These are phyloP conservation scores for Caenorhabditis doughertyi DNA, from an alignment of 2,888 invertebrate species.

Conservation along the genomic window DNA sequence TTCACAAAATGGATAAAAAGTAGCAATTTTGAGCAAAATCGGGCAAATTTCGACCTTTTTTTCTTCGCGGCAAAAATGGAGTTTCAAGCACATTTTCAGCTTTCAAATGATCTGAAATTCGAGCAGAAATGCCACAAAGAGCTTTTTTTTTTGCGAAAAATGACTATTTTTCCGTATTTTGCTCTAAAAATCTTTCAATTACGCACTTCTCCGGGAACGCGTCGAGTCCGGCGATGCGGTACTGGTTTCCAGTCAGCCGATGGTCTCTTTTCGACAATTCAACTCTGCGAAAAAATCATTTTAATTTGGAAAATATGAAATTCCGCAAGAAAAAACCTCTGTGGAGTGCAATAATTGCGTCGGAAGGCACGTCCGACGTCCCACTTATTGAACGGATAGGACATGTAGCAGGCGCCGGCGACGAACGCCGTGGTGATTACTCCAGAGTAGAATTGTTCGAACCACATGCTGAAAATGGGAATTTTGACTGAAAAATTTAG, in stretches of 20 bases:
- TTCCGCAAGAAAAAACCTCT: conserved; percentile 62
- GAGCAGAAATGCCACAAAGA: no score
- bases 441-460: conserved; percentile 80
- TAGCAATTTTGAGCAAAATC: no score
- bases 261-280: conserved; percentile 77
- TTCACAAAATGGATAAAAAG: no score
- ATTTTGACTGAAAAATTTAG: background rate
- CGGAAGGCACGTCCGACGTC: conserved; percentile 76
- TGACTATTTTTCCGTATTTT: background rate
- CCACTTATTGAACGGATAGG: conserved; percentile 78
- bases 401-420: conserved; percentile 78
- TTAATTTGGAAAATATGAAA: conserved; percentile 10
- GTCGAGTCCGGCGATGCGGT: conserved; percentile 75
- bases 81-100: no score
- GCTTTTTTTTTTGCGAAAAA: no score
- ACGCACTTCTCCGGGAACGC: conserved; percentile 72
- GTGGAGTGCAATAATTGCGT: conserved; percentile 71
- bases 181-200: background rate
- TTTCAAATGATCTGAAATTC: no score
- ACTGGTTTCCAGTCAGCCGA: conserved; percentile 79
- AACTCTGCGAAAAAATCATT: conserved; percentile 69
- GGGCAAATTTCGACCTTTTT: no score
- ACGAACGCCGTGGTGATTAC: conserved; percentile 76
- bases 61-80: no score
- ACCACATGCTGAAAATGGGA: conserved; percentile 74